These are phyloP conservation scores for Lordiphosa collinella DNA, from an alignment of 1,140 invertebrate species.

Conservation along the genomic window DNA sequence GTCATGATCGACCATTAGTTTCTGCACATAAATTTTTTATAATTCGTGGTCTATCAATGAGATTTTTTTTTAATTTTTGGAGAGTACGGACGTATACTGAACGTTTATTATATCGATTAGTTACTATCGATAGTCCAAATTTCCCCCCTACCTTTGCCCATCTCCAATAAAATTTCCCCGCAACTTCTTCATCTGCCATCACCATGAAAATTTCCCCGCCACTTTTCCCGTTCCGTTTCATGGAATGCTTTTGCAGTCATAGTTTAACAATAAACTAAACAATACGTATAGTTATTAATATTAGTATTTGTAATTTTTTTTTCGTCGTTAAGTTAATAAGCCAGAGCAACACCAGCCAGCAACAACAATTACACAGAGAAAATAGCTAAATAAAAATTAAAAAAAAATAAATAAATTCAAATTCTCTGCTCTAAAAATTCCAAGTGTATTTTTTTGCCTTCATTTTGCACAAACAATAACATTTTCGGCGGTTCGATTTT, in stretches of 20 bases:
- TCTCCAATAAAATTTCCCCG: no score
- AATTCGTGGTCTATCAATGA: no score
- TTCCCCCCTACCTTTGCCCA: no score
- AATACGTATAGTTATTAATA: constrained; percentile 19
- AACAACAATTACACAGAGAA: constrained; percentile 1
- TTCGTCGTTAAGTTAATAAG: constrained; percentile 9
- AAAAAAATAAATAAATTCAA: background rate
- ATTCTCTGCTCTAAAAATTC: constrained; percentile 10
- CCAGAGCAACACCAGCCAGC: background rate
- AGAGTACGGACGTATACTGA: no score
- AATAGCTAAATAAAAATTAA: background rate
- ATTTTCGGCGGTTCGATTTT: constrained; percentile 9
- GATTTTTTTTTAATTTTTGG: no score
- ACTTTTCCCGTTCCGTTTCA: no score
- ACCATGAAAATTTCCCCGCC: no score
- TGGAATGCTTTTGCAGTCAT: background rate
- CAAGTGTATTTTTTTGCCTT: constrained; percentile 6
- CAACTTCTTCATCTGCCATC: no score
- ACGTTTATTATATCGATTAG: no score
- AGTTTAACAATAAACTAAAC: constrained; percentile 20
- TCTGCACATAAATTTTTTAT: no score
- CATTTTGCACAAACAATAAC: background rate
- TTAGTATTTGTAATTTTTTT: background rate
- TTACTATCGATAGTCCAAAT: no score
- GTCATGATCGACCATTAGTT: no score